Evolutionary conservation across 1,140 invertebrate genomes (phyloP).

Genomic region (Galendromus occidentalis): DNA sequence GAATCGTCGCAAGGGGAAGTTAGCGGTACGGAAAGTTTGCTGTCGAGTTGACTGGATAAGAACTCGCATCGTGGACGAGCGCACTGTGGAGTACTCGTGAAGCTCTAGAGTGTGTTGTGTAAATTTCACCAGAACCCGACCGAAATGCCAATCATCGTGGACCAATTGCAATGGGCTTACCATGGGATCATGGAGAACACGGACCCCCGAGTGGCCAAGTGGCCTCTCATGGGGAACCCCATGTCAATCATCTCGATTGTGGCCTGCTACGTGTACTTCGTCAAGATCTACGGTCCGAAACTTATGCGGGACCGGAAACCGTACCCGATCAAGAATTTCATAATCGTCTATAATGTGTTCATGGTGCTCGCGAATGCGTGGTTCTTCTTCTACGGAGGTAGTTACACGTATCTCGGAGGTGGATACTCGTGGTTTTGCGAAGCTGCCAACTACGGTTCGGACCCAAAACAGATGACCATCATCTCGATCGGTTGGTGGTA

Average conservation of each 20-base stretch:
- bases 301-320: slow-evolving; percentile 30
- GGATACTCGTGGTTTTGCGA: slow-evolving; percentile 64
- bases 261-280: slow-evolving; percentile 54
- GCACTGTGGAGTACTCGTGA: too few relatives aligned
- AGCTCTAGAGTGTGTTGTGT: too few relatives aligned
- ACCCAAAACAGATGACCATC: slow-evolving; percentile 58
- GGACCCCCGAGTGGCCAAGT: slow-evolving; percentile 73
- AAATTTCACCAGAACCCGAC: too few relatives aligned
- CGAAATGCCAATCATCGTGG: slow-evolving; percentile 5
- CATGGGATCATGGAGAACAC: slow-evolving; percentile 19
- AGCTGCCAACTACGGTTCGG: slow-evolving; percentile 63
- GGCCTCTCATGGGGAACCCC: slow-evolving; percentile 78
- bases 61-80: too few relatives aligned
- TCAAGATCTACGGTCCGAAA: slow-evolving; percentile 38
- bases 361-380: slow-evolving; percentile 30
- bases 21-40: too few relatives aligned
- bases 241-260: slow-evolving; percentile 48
- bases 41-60: too few relatives aligned
- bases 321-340: slow-evolving; percentile 26
- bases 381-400: slow-evolving; percentile 26
- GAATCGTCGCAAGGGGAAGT: too few relatives aligned
- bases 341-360: slow-evolving; percentile 30
- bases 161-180: slow-evolving; percentile 3
- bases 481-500: slow-evolving; percentile 84
- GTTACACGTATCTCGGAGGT: slow-evolving; percentile 19